A percentile compares a stretch with the other conserved stretches of the same genome.
These are phyloP conservation scores for Caiman crocodilus DNA, from an alignment of 2,797 vertebrate genomes.

Conservation along the genomic window DNA sequence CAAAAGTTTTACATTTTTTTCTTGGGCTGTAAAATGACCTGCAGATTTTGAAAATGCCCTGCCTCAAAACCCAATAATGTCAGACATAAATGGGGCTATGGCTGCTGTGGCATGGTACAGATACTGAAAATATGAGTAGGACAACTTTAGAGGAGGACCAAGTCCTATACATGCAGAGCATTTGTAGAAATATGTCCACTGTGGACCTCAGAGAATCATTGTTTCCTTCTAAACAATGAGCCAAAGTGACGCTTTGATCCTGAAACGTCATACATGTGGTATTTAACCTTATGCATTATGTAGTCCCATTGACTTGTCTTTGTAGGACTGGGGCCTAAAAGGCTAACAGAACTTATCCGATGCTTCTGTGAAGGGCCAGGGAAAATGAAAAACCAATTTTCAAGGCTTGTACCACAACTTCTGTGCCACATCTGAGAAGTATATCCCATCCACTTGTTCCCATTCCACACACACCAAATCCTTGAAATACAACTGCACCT, in stretches of 20 bases:
- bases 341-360: neutral
- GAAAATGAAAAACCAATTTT: neutral
- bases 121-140: neutral
- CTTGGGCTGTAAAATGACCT: neutral
- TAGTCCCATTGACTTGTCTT: neutral
- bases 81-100: neutral
- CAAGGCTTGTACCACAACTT: too few species aligned
- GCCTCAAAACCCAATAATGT: neutral
- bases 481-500: neutral
- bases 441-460: too few species aligned
- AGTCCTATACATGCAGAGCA: fast-evolving
- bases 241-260: neutral
- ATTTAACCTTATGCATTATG: neutral
- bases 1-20: neutral
- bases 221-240: neutral
- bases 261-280: neutral
- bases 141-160: neutral
- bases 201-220: neutral
- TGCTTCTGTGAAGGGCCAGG: neutral
- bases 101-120: neutral
- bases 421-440: too few species aligned
- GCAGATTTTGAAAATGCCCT: neutral
- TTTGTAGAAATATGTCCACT: neutral
- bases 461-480: too few species aligned
- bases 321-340: neutral